Percentiles rank a stretch among this genome's conserved stretches.
phyloP scores from a whole-genome alignment of 2,113 vertebrate genomes.

The Ceuthmochares aereus region DNA sequence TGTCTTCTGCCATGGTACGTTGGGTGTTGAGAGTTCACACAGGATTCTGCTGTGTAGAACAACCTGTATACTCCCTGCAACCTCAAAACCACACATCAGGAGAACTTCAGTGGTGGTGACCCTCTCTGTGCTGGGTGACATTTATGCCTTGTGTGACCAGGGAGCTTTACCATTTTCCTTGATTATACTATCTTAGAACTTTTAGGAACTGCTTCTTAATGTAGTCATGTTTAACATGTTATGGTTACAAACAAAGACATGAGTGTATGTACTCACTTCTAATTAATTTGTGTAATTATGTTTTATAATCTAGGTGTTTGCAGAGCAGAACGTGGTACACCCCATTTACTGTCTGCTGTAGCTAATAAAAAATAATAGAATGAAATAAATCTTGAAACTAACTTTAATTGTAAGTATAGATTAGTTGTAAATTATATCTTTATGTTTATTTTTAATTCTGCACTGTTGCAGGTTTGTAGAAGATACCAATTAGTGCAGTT shows the following conservation, averaged over 20 bases:
- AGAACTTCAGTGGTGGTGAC: neutral
- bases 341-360: constrained; percentile 79
- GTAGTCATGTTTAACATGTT: constrained; percentile 75
- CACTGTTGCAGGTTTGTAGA: constrained; percentile 79
- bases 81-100: neutral
- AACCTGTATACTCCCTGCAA: neutral
- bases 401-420: constrained; percentile 81
- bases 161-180: neutral
- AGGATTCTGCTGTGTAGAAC: neutral
- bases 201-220: constrained; percentile 64
- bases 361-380: constrained; percentile 84
- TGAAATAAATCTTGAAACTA: constrained; percentile 81
- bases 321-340: constrained; percentile 76
- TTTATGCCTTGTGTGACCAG: neutral
- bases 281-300: constrained; percentile 85
- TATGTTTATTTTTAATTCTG: constrained; percentile 86
- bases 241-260: constrained; percentile 75
- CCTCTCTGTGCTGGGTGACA: neutral
- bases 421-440: constrained; percentile 81
- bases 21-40: neutral
- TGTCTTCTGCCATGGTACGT: neutral
- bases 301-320: constrained; percentile 84
- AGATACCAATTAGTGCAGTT: constrained; percentile 80
- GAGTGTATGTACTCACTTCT: constrained; percentile 74
- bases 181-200: neutral